A percentile compares a stretch with the other conserved stretches of the same genome.
Conservation (phyloP, 2,797 vertebrate species). For the Hypotaenidia okinawae region DNA sequence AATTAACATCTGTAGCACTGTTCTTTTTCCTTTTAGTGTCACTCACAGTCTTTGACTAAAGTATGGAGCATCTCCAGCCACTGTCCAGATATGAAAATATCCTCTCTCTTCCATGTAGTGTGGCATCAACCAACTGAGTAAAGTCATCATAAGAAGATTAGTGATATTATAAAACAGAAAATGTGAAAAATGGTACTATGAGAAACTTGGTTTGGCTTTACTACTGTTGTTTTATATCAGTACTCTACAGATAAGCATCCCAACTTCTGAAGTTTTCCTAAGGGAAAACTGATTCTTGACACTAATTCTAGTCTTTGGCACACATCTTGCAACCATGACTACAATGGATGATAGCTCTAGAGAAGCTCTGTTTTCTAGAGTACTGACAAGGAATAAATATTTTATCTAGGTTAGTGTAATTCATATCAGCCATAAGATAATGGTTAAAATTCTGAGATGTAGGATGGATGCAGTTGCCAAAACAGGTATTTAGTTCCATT, state of each 20-base stretch:
- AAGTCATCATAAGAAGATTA: background rate
- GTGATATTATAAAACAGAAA: background rate
- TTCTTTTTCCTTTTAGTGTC: background rate
- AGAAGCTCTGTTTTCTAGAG: background rate
- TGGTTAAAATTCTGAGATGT: background rate
- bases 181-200: background rate
- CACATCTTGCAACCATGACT: background rate
- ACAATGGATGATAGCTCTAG: background rate
- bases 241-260: background rate
- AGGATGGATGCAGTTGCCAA: background rate
- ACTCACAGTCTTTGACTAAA: background rate
- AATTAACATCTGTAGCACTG: background rate
- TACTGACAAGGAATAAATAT: background rate
- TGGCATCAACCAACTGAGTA: background rate
- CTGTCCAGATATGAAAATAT: background rate
- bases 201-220: background rate
- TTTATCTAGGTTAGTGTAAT: background rate
- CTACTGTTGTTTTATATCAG: background rate
- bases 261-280: background rate
- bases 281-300: background rate
- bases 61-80: background rate
- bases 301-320: background rate
- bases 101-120: background rate
- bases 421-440: background rate
- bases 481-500: background rate